phyloP scores from a whole-genome alignment of 2,797 vertebrate species.

The Vultur gryphus region DNA sequence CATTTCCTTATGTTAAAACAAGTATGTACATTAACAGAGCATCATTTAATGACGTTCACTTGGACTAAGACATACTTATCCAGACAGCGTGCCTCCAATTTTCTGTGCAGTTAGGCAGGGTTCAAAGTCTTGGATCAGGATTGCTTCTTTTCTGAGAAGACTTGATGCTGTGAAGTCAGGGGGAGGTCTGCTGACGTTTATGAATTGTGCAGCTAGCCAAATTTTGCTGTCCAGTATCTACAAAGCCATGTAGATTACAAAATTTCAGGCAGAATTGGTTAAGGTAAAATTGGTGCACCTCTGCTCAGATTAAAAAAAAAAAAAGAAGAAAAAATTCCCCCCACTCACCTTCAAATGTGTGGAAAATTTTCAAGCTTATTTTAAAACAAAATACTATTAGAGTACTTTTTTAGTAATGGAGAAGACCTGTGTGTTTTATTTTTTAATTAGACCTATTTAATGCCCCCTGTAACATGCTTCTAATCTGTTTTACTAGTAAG shows the following conservation, averaged over 20 bases:
- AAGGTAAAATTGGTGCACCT: neutral
- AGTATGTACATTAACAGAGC: neutral
- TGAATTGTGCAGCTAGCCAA: neutral
- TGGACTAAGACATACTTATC: neutral
- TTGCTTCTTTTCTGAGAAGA: neutral
- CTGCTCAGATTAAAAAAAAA: neutral
- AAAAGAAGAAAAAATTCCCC: neutral
- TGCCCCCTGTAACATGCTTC: neutral
- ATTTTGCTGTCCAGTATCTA: neutral
- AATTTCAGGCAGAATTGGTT: neutral
- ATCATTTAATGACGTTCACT: neutral
- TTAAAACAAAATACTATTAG: neutral
- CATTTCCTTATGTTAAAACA: neutral
- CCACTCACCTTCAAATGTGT: rapidly evolving
- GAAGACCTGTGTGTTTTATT: neutral
- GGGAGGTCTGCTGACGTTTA: neutral
- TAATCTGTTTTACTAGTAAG: neutral
- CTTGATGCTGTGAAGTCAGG: neutral
- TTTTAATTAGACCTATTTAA: neutral
- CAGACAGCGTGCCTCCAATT: neutral
- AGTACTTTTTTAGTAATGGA: neutral
- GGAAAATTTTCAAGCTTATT: neutral
- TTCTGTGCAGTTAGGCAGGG: neutral
- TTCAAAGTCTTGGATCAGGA: neutral
- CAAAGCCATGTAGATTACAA: neutral